Evolutionary conservation across 2,797 vertebrate genomes (phyloP).

Genomic region (Schizothorax lantsangensis): DNA sequence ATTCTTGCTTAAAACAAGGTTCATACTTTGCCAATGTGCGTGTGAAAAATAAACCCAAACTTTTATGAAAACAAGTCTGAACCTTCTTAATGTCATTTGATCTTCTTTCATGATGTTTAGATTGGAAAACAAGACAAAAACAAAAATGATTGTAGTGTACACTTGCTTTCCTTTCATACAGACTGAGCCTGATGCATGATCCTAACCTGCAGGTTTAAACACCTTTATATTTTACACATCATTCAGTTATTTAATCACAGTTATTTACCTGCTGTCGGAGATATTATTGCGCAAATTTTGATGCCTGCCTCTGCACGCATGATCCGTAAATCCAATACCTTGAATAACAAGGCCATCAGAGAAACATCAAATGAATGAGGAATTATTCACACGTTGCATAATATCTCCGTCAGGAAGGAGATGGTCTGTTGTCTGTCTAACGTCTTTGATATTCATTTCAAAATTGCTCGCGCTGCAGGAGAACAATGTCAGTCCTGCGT

Average conservation of each 20-base stretch:
- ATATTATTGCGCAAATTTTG: slow-evolving; percentile 31
- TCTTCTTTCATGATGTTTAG: background rate
- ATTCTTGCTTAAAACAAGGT: too few species aligned
- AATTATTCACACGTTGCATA: slow-evolving; percentile 43
- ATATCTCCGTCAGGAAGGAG: slow-evolving; percentile 40
- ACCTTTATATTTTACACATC: background rate
- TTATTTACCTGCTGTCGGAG: slow-evolving; percentile 19
- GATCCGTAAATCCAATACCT: slow-evolving; percentile 28
- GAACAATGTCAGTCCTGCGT: background rate
- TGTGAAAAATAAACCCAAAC: background rate
- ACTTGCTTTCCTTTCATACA: background rate
- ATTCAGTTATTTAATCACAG: slow-evolving; percentile 17
- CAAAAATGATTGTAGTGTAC: background rate
- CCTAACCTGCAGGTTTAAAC: background rate
- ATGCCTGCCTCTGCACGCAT: slow-evolving; percentile 45
- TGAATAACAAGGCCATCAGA: slow-evolving; percentile 39
- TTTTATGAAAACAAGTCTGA: background rate
- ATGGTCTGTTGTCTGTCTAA: slow-evolving; percentile 23
- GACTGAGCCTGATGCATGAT: background rate
- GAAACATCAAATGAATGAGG: slow-evolving; percentile 44
- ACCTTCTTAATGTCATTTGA: background rate
- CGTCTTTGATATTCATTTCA: slow-evolving; percentile 18
- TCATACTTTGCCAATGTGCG: background rate
- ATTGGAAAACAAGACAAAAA: background rate
- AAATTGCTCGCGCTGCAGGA: slow-evolving; percentile 8